Base-by-base conservation (phyloP, 1,140 invertebrate genomes). In the Pemphigus obesinymphae region DNA sequence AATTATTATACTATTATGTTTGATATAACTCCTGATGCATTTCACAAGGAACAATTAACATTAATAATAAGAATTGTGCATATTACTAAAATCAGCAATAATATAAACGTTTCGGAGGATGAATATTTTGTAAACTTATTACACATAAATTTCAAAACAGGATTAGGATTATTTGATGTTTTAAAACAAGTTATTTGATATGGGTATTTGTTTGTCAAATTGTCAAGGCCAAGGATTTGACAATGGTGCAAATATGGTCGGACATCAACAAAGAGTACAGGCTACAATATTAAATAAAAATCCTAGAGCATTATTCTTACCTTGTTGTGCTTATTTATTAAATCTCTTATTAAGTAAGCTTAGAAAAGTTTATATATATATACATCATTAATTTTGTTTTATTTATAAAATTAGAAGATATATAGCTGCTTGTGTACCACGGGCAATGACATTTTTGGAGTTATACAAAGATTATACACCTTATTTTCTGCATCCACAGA, bases 1-100 rank as follows among this genome's bases (percentile, higher is more conserved):
- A 82, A 83, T 78, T 84, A 84, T 82, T 84, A 83, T 72, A 83
- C 82, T 15, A 66, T 83, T 70, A 84, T 84, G 53, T 40, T 84
- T 37, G 76, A 84, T 82, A 82, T n/a, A 55, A 82, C 82, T 37
- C 82, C 82, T 78, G 82, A 82, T 58, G 48, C 73, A 40, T 82
- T 68, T 53, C 83, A 82, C 45, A 73, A 82, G n/a, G 72, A 83
- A 63, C 83, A 83, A 75, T 75, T 73, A 55, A 66, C 61, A 8
- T 66, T 66, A 20, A 66, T 63, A 31, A 63, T 63, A 0, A 34
- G 72, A 66, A 72, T 58, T 82, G 23, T 45, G 66, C 58, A 37
- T 43, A 72, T 45, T 50, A 55, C 43, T 75, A 82, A 43, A 81
- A 82, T 20, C 29, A 26, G 8, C 48, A 82, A 63, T 61, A 78